phyloP scores from a whole-genome alignment of 2,888 invertebrate genomes.

The Folsomia manolachei region DNA sequence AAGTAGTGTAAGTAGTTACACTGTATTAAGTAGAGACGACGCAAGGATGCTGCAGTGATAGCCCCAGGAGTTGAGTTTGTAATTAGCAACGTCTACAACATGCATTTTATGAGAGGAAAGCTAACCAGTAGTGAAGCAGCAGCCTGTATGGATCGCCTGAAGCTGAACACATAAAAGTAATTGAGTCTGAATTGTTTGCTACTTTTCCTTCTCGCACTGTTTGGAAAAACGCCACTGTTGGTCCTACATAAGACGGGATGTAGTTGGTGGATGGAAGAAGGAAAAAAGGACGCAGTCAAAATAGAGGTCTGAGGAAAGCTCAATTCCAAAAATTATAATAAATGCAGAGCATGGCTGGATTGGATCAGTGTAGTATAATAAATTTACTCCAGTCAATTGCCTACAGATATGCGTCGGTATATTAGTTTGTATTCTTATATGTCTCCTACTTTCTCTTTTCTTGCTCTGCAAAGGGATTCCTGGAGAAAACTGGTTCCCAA shows the following conservation, averaged over 20 bases:
- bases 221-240: too few relatives aligned
- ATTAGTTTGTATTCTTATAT: too few relatives aligned
- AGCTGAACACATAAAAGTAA: background rate
- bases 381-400: background rate
- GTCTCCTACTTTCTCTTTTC: too few relatives aligned
- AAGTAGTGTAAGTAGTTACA: background rate
- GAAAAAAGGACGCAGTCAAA: background rate
- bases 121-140: background rate
- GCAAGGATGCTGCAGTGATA: background rate
- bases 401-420: background rate
- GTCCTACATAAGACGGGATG: too few relatives aligned
- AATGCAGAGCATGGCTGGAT: background rate
- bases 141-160: background rate
- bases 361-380: background rate
- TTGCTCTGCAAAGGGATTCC: too few relatives aligned
- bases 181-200: background rate
- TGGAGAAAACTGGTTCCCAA: too few relatives aligned
- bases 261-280: background rate
- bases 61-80: background rate
- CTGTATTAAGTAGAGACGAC: too few relatives aligned
- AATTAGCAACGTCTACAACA: background rate
- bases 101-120: too few relatives aligned
- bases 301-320: background rate
- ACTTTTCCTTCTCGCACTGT: too few relatives aligned
- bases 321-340: background rate